Conservation (phyloP, 1,140 invertebrate species). For the Lepidotrigona ventralis region DNA sequence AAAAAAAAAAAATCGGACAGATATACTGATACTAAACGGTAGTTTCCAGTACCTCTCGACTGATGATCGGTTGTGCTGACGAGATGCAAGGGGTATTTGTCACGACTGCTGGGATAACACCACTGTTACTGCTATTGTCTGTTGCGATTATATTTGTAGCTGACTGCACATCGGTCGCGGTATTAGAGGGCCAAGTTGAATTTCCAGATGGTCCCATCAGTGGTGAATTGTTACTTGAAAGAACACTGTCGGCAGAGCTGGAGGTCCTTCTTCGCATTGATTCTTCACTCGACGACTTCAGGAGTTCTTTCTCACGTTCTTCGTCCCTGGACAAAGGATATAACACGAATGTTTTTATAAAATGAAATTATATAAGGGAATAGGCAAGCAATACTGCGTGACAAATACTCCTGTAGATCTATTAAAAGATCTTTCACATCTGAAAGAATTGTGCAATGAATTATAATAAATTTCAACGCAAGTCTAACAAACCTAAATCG, state of each 20-base stretch:
- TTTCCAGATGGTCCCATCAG: conserved; percentile 74
- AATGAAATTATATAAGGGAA: background rate
- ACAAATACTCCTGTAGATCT: background rate
- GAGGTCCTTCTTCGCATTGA: conserved; percentile 83
- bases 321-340: conserved; percentile 81
- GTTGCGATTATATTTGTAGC: conserved; percentile 65
- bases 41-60: conserved; percentile 84
- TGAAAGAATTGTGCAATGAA: background rate
- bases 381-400: background rate
- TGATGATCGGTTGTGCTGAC: conserved; percentile 78
- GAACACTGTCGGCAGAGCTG: conserved; percentile 82
- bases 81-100: conserved; percentile 73
- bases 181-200: conserved; percentile 72
- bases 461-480: background rate
- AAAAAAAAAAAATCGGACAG: conserved; percentile 42
- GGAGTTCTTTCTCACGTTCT: conserved; percentile 82
- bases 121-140: conserved; percentile 69
- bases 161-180: conserved; percentile 68
- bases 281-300: conserved; percentile 84
- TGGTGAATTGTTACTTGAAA: conserved; percentile 80
- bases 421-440: background rate
- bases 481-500: background rate
- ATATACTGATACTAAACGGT: conserved; percentile 78
- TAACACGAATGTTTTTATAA: background rate
- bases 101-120: conserved; percentile 69